Percentiles rank a stretch among this genome's conserved stretches.
phyloP scores from a whole-genome alignment of 2,888 invertebrate species.

The Iselma pallidipennis region DNA sequence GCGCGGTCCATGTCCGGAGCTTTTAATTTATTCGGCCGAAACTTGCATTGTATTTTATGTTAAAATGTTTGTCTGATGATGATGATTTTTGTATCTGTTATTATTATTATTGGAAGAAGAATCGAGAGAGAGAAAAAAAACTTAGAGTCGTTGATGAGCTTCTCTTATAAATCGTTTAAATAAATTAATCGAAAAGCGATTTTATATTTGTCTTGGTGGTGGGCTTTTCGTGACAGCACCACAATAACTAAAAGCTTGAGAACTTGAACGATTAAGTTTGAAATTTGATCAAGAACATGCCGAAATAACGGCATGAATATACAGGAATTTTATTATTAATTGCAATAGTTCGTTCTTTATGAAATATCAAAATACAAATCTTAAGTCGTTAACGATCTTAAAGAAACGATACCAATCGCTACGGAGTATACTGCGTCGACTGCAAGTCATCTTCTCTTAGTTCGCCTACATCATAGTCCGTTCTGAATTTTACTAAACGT shows the following conservation, averaged over 20 bases:
- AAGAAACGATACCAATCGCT: conserved; percentile 37
- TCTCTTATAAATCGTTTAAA: conserved; percentile 30
- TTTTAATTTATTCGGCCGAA: conserved; percentile 50
- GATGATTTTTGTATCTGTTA: conserved; percentile 39
- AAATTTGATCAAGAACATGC: neutral
- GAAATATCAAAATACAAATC: conserved; percentile 40
- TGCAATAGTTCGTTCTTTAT: conserved; percentile 25
- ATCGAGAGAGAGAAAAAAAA: neutral
- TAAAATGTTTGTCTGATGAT: conserved; percentile 46
- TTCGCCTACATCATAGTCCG: conserved; percentile 27
- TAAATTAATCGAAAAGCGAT: conserved; percentile 30
- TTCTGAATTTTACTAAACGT: conserved; percentile 31
- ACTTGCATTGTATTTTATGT: conserved; percentile 48
- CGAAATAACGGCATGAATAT: neutral
- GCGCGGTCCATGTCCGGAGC: conserved; percentile 38
- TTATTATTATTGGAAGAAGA: neutral
- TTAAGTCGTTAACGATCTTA: conserved; percentile 37
- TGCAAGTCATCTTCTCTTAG: conserved; percentile 36
- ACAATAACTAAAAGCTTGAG: neutral
- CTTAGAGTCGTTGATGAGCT: conserved; percentile 28
- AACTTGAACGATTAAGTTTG: neutral
- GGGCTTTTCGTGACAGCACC: neutral
- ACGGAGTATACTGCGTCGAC: conserved; percentile 16
- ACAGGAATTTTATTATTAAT: neutral
- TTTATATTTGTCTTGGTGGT: neutral